phyloP scores from a whole-genome alignment of 2,113 vertebrate genomes.

The mouse (Mus musculus) region GRCm39 chr1:93139501-93140000 shows the following conservation, averaged over 20 bases:
- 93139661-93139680: neutral
- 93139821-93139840: fast-evolving
- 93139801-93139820: neutral
- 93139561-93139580: neutral
- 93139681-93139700: neutral
- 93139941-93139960: neutral
- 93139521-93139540: conserved; percentile 36
- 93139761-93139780: neutral
- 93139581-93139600: neutral
- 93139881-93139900: too few relatives aligned
- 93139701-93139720: too few relatives aligned
- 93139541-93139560: neutral
- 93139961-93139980: too few relatives aligned
- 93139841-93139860: neutral
- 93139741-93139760: neutral
- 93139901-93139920: neutral
- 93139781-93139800: neutral
- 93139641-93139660: neutral
- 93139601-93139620: neutral
- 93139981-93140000: neutral
- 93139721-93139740: neutral
- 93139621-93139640: neutral
- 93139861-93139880: neutral
- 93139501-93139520: neutral
- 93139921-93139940: neutral